Evolutionary conservation across 2,888 invertebrate species (phyloP).

Genomic region (Bruchidius siliquastri): DNA sequence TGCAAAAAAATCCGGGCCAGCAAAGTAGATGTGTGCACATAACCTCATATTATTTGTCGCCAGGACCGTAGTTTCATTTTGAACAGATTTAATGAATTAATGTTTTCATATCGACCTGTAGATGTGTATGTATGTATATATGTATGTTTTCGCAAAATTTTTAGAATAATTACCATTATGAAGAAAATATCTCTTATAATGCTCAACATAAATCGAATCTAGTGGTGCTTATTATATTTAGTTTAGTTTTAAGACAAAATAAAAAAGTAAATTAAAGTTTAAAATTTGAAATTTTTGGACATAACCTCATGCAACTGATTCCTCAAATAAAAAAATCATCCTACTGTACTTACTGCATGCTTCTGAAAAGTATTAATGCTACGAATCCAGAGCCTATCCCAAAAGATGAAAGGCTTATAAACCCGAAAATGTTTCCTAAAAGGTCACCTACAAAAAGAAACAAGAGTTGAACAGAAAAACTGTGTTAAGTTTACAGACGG

Average conservation of each 20-base stretch:
- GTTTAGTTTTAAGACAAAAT: too few relatives aligned
- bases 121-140: too few relatives aligned
- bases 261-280: too few relatives aligned
- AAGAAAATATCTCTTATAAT: too few relatives aligned
- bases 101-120: too few relatives aligned
- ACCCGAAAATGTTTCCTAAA: conserved; percentile 76
- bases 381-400: conserved; percentile 78
- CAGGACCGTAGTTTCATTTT: neutral
- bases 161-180: too few relatives aligned
- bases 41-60: neutral
- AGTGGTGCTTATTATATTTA: too few relatives aligned
- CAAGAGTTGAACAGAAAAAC: neutral
- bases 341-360: conserved; percentile 68
- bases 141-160: too few relatives aligned
- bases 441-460: conserved; percentile 67
- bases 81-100: too few relatives aligned
- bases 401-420: conserved; percentile 78
- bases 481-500: conserved; percentile 2
- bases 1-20: neutral
- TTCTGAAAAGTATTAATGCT: conserved; percentile 78
- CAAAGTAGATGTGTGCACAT: neutral
- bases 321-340: neutral
- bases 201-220: too few relatives aligned
- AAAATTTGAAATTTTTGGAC: too few relatives aligned
- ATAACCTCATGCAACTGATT: too few relatives aligned